Conservation (phyloP, 2,888 invertebrate species). For the Chalcis sispes region DNA sequence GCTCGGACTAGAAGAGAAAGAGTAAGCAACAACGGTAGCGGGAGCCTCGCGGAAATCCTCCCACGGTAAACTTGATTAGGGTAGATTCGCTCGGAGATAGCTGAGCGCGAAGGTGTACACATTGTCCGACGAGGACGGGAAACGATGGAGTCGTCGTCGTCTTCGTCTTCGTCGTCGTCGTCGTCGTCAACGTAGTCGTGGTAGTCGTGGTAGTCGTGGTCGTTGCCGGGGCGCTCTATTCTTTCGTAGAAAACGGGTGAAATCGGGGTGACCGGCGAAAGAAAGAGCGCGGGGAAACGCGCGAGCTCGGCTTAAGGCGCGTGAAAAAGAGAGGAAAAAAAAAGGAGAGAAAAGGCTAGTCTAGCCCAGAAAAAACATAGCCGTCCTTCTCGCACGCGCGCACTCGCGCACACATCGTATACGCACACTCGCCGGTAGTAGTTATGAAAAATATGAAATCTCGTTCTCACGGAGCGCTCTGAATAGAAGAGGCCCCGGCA, state of each 20-base stretch:
- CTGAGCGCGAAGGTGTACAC: constrained; percentile 6
- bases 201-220: background rate
- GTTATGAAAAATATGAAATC: constrained; percentile 76
- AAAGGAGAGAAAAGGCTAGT: background rate
- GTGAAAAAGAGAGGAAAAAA: constrained; percentile 19
- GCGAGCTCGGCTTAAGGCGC: background rate
- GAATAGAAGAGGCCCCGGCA: constrained; percentile 68
- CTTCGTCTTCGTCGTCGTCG: background rate
- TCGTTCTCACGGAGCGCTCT: constrained; percentile 74
- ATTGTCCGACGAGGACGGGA: constrained; percentile 49
- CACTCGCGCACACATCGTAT: constrained; percentile 13
- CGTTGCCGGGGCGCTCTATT: constrained; percentile 11
- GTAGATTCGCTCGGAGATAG: constrained; percentile 50
- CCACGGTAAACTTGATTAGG: constrained; percentile 55
- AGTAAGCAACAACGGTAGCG: too few species aligned
- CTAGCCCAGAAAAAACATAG: constrained; percentile 12
- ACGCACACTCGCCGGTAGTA: constrained; percentile 57
- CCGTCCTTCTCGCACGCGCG: too few species aligned
- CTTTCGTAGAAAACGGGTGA: constrained; percentile 60
- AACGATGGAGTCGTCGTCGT: constrained; percentile 16
- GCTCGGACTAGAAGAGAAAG: too few species aligned
- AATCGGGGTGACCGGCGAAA: constrained; percentile 61
- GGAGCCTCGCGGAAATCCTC: constrained; percentile 42
- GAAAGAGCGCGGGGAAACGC: constrained; percentile 43
- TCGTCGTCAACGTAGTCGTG: background rate